Evolutionary conservation across 2,888 invertebrate species (phyloP).

Genomic region (Junonia oenone): DNA sequence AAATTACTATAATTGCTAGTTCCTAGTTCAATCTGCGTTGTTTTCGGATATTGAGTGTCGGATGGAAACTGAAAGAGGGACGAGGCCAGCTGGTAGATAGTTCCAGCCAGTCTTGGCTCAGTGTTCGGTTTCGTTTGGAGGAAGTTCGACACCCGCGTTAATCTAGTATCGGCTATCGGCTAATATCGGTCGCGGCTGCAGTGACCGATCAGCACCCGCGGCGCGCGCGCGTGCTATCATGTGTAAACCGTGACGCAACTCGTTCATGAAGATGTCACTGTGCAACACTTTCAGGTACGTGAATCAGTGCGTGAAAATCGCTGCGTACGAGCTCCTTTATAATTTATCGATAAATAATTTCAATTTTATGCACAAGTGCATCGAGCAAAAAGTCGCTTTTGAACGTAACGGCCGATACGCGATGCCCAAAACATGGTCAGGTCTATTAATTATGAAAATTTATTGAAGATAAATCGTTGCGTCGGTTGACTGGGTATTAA

Average conservation of each 20-base stretch:
- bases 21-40: slow-evolving; percentile 11
- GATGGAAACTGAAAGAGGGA: slow-evolving; percentile 29
- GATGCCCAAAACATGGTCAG: not conserved
- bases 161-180: slow-evolving; percentile 17
- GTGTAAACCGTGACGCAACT: slow-evolving; percentile 32
- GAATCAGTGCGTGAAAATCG: slow-evolving; percentile 31
- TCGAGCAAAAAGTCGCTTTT: not conserved
- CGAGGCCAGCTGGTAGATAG: slow-evolving; percentile 17
- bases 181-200: slow-evolving; percentile 15
- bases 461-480: not conserved
- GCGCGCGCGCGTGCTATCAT: slow-evolving; percentile 36
- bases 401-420: not conserved
- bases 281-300: slow-evolving; percentile 42
- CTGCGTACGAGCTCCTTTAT: not conserved
- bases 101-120: not conserved
- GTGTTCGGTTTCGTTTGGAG: slow-evolving; percentile 41
- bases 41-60: slow-evolving; percentile 26
- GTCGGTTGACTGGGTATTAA: not conserved
- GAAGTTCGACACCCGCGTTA: slow-evolving; percentile 38
- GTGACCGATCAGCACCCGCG: slow-evolving; percentile 33
- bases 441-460: not conserved
- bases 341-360: slow-evolving; percentile 2
- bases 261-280: slow-evolving; percentile 39
- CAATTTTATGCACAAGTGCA: slow-evolving; percentile 12
- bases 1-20: slow-evolving; percentile 10